Conservation (phyloP, 2,797 vertebrate genomes). For the Fratercula arctica region DNA sequence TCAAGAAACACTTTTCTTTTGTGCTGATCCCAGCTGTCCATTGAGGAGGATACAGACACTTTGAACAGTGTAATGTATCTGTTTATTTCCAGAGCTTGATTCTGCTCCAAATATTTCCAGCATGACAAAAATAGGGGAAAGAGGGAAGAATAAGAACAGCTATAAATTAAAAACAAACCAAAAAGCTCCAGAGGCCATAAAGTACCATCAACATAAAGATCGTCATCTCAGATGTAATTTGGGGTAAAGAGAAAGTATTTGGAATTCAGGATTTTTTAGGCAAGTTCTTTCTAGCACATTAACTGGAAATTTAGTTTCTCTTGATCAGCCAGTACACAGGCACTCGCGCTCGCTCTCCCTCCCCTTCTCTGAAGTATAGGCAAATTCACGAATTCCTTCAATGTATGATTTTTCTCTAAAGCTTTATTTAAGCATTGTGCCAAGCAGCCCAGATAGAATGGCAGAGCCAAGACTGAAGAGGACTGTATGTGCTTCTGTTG, state of each 20-base stretch:
- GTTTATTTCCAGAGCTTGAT: conserved; percentile 11
- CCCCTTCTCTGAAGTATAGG: neutral
- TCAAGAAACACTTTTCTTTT: conserved; percentile 19
- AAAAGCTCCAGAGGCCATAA: neutral
- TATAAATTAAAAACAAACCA: conserved; percentile 23
- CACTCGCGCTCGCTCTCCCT: neutral
- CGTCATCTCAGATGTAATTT: neutral
- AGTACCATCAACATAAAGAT: neutral
- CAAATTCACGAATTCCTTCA: neutral
- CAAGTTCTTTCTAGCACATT: neutral
- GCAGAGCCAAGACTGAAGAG: neutral
- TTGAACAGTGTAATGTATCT: conserved; percentile 19
- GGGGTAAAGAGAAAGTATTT: neutral
- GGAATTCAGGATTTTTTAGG: neutral
- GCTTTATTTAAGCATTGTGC: neutral
- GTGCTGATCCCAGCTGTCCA: conserved; percentile 35
- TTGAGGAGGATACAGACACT: conserved; percentile 31
- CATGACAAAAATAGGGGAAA: conserved; percentile 48
- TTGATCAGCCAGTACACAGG: neutral
- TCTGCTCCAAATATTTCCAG: conserved; percentile 59
- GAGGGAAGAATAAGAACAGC: neutral
- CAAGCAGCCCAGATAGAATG: neutral
- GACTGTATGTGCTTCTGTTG: neutral
- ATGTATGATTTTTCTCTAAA: neutral
- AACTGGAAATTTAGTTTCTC: neutral